Evolutionary conservation across 2,797 vertebrate species (phyloP).

Genomic region (Momotus momota): DNA sequence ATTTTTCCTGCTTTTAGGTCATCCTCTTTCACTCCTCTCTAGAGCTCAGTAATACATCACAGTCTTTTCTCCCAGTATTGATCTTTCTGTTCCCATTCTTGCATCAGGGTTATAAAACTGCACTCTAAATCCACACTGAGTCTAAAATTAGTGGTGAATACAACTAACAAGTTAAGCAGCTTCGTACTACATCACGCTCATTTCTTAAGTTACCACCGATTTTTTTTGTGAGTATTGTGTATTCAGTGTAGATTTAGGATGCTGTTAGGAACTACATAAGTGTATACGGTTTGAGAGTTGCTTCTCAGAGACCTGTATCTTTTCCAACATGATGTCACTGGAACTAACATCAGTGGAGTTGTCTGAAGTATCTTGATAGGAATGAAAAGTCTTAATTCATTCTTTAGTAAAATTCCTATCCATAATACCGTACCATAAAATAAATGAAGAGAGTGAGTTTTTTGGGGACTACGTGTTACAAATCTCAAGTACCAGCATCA

Average conservation of each 20-base stretch:
- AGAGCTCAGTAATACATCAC: background rate
- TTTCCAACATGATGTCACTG: background rate
- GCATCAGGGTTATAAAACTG: background rate
- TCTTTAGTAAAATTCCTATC: background rate
- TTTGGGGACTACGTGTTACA: background rate
- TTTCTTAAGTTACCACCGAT: background rate
- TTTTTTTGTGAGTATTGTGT: background rate
- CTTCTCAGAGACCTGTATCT: background rate
- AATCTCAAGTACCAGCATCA: background rate
- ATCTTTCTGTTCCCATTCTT: constrained; percentile 2
- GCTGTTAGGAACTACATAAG: background rate
- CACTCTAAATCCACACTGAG: background rate
- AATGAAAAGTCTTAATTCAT: background rate
- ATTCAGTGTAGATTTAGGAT: background rate
- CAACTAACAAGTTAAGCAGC: background rate
- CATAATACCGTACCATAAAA: background rate
- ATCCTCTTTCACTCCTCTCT: background rate
- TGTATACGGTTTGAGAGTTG: background rate
- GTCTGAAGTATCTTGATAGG: background rate
- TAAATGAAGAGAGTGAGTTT: background rate
- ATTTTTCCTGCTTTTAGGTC: background rate
- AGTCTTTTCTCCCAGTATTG: constrained; percentile 1
- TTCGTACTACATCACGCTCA: background rate
- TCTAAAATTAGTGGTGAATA: background rate
- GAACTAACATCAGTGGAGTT: background rate